phyloP scores from a whole-genome alignment of 2,888 invertebrate species.

The Acrobasis repandana region DNA sequence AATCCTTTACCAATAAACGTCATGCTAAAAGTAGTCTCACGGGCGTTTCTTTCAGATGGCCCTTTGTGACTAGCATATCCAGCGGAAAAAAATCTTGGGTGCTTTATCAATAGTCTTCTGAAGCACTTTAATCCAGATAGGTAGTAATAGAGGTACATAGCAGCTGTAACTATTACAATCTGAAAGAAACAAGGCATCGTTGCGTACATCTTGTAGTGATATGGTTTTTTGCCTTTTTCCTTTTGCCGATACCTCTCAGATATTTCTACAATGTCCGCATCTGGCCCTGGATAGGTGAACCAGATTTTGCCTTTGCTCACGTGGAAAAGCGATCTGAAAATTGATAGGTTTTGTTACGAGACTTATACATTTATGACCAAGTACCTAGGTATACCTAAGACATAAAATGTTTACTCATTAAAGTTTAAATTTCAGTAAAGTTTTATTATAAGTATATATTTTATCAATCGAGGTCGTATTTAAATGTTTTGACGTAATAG shows the following conservation, averaged over 20 bases:
- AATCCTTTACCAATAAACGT: constrained; percentile 52
- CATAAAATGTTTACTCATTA: too few relatives aligned
- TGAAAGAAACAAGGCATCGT: constrained; percentile 49
- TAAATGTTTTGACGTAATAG: too few relatives aligned
- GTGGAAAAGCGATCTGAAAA: constrained; percentile 57
- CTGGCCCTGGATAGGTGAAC: constrained; percentile 58
- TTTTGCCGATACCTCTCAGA: constrained; percentile 50
- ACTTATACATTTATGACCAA: too few relatives aligned
- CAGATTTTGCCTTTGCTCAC: constrained; percentile 45
- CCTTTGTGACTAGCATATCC: constrained; percentile 56
- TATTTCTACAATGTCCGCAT: constrained; percentile 46
- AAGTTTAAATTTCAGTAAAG: too few relatives aligned
- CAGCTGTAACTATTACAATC: constrained; percentile 45
- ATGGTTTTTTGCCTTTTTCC: constrained; percentile 43
- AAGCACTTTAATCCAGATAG: constrained; percentile 51
- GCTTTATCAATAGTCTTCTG: constrained; percentile 47
- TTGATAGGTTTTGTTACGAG: too few relatives aligned
- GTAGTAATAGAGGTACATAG: constrained; percentile 49
- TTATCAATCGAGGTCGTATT: background rate
- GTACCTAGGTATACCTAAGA: too few relatives aligned
- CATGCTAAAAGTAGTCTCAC: constrained; percentile 46
- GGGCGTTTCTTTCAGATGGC: constrained; percentile 47
- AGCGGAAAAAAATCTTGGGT: constrained; percentile 48
- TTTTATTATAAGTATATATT: too few relatives aligned
- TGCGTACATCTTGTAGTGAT: constrained; percentile 48